Evolutionary conservation across 2,113 vertebrate genomes (phyloP).

Genomic region (Trachemys scripta): DNA sequence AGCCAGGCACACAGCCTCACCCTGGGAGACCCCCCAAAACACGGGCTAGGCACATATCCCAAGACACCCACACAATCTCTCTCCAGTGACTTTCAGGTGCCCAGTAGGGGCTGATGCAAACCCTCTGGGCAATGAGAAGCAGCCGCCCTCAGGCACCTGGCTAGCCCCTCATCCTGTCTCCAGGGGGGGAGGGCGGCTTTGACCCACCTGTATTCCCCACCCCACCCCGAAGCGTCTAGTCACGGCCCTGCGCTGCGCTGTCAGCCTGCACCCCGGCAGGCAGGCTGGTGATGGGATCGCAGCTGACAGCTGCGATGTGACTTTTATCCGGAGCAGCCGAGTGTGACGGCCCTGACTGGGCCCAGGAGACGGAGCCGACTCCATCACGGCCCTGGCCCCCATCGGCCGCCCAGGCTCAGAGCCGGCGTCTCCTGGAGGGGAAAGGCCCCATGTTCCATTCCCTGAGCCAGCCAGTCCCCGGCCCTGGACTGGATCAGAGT

Average conservation of each 20-base stretch:
- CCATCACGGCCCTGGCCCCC: neutral
- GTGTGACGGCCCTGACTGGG: neutral
- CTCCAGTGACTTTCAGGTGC: neutral
- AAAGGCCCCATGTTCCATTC: too few species aligned
- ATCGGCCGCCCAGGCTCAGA: neutral
- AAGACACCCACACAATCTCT: neutral
- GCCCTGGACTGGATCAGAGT: too few species aligned
- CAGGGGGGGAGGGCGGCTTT: neutral
- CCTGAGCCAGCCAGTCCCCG: neutral
- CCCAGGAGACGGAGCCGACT: neutral
- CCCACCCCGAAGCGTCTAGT: neutral
- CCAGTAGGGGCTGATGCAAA: neutral
- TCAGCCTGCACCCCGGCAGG: neutral
- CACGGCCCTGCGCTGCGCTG: neutral
- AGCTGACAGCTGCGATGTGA: neutral
- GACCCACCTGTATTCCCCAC: too few species aligned
- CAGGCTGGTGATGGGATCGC: conserved; percentile 20
- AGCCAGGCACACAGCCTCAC: too few species aligned
- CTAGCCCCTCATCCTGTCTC: neutral
- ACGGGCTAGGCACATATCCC: too few species aligned
- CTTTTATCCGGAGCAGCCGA: neutral
- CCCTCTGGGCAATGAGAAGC: neutral
- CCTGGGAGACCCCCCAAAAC: too few species aligned
- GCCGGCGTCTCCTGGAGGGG: too few species aligned
- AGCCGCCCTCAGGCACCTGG: neutral